phyloP scores from a whole-genome alignment of 2,888 invertebrate species.

The Drosophila crucigera region DNA sequence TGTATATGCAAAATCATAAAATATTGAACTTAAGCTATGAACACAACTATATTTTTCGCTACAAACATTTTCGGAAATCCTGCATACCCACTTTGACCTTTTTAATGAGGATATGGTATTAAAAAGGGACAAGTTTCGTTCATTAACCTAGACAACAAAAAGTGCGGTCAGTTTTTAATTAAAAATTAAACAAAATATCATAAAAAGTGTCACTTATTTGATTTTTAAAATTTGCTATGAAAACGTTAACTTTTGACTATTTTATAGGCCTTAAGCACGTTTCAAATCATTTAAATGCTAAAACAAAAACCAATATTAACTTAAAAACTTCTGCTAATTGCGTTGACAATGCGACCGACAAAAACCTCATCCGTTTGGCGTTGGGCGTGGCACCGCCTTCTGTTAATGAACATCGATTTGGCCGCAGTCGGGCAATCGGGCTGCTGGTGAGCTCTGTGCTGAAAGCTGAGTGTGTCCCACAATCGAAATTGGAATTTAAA shows the following conservation, averaged over 20 bases:
- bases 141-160: constrained; percentile 56
- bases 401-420: constrained; percentile 81
- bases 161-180: constrained; percentile 66
- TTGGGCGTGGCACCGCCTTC: constrained; percentile 53
- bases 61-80: not conserved
- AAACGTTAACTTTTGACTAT: constrained; percentile 2
- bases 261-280: constrained; percentile 24
- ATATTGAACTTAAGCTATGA: not conserved
- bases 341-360: constrained; percentile 62
- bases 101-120: not conserved
- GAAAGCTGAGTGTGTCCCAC: constrained; percentile 50
- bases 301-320: constrained; percentile 63
- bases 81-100: no score
- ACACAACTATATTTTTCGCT: not conserved
- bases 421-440: constrained; percentile 51
- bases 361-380: constrained; percentile 28
- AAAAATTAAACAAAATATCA: constrained; percentile 47
- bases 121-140: constrained; percentile 16
- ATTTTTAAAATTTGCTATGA: constrained; percentile 7
- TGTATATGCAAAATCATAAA: not conserved
- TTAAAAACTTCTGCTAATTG: constrained; percentile 74
- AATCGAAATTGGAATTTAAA: constrained; percentile 82
- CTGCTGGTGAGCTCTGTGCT: constrained; percentile 3
- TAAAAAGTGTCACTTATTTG: constrained; percentile 10
- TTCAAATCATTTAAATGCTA: constrained; percentile 49